Evolutionary conservation across 2,797 vertebrate species (phyloP).

Genomic region (Dendrocincla fuliginosa): DNA sequence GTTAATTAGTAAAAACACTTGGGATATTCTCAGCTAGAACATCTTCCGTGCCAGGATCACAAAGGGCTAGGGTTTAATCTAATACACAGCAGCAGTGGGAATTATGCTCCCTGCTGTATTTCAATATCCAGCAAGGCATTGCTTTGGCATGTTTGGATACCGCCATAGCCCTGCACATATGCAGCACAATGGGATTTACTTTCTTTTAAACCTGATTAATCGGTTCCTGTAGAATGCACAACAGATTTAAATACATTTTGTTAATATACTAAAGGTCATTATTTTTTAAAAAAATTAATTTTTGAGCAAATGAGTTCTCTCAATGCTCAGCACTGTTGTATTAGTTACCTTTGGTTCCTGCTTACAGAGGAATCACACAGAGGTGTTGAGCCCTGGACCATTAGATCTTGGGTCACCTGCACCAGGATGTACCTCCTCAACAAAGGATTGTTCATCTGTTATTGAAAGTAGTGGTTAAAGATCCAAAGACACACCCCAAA

Average conservation of each 20-base stretch:
- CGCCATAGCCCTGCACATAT: not conserved
- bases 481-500: not conserved
- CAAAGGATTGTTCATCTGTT: not conserved
- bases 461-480: not conserved
- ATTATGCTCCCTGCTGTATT: not conserved
- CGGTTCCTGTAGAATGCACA: not conserved
- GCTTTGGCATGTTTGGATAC: not conserved
- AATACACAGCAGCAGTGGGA: not conserved
- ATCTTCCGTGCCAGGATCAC: not conserved
- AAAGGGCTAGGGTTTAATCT: not conserved
- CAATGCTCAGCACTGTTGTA: not conserved
- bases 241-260: not conserved
- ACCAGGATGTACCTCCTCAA: not conserved
- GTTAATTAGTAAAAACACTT: conserved; percentile 26
- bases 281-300: too few relatives aligned
- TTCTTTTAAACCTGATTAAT: not conserved
- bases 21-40: not conserved
- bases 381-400: not conserved
- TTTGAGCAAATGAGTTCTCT: not conserved
- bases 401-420: not conserved
- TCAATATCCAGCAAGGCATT: not conserved
- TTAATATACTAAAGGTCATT: not conserved
- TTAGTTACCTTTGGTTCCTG: not conserved
- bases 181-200: not conserved
- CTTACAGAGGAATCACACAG: not conserved